Percentiles rank a stretch among this genome's conserved stretches.
phyloP scores from a whole-genome alignment of 2,888 invertebrate species.

The Phengaris arion region DNA sequence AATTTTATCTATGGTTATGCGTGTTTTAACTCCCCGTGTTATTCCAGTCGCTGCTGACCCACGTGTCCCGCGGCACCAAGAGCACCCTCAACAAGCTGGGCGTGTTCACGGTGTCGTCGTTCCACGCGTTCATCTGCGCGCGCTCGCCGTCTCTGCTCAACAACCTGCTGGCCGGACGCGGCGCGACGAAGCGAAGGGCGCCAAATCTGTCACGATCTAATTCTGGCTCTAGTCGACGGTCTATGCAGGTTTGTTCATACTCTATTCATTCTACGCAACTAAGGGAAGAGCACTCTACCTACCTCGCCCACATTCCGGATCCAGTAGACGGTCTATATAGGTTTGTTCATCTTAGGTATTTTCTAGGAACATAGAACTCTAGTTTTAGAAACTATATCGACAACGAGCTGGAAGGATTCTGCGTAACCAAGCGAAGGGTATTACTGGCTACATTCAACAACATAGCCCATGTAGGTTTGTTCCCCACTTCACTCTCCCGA shows the following conservation, averaged over 20 bases:
- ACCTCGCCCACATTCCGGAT: too few species aligned
- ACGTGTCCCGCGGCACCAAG: slow-evolving; percentile 97
- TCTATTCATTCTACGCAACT: background rate
- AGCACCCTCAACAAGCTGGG: slow-evolving; percentile 96
- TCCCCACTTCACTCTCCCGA: background rate
- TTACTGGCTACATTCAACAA: background rate
- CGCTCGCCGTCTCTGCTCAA: slow-evolving; percentile 95
- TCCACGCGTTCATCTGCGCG: slow-evolving; percentile 98
- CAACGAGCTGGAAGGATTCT: too few species aligned
- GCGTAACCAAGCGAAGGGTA: background rate
- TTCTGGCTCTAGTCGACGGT: slow-evolving; percentile 91
- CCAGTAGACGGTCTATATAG: too few species aligned
- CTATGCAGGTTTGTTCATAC: slow-evolving; percentile 84
- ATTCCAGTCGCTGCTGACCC: slow-evolving; percentile 94
- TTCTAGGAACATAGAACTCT: background rate
- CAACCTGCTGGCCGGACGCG: slow-evolving; percentile 93
- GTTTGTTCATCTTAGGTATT: too few species aligned
- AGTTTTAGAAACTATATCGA: too few species aligned
- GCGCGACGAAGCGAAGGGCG: slow-evolving; percentile 93
- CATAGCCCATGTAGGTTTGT: background rate
- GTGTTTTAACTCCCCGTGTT: background rate
- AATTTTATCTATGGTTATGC: too few species aligned
- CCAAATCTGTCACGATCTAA: slow-evolving; percentile 94
- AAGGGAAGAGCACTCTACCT: too few species aligned
- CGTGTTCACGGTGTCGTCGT: slow-evolving; percentile 98